Percentiles rank a stretch among this genome's conserved stretches.
Evolutionary conservation across 1,140 invertebrate genomes (phyloP).

Genomic region (Phenacoccus solenopsis): DNA sequence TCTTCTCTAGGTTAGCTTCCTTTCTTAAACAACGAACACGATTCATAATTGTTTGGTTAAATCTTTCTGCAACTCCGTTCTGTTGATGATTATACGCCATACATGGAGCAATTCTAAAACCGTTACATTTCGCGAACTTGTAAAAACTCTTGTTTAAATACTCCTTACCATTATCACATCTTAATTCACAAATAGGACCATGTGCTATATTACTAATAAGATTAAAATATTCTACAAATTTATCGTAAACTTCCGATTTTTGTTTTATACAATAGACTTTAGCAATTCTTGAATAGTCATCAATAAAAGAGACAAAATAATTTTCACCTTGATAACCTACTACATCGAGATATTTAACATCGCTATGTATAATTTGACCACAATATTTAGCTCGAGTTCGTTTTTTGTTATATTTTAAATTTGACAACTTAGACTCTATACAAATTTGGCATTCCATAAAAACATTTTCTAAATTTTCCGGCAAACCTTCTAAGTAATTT

Average conservation of each 20-base stretch:
- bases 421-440: constrained; percentile 20
- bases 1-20: neutral
- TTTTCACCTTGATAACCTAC: neutral
- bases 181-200: constrained; percentile 20
- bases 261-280: constrained; percentile 19
- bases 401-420: constrained; percentile 20
- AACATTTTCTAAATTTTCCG: neutral
- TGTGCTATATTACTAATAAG: constrained; percentile 7
- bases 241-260: constrained; percentile 18
- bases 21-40: neutral
- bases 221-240: constrained; percentile 18
- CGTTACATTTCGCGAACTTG: constrained; percentile 26
- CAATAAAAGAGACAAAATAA: constrained; percentile 19
- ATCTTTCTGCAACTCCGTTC: constrained; percentile 31
- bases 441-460: constrained; percentile 20
- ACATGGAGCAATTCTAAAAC: constrained; percentile 26
- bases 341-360: constrained; percentile 10
- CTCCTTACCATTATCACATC: constrained; percentile 25
- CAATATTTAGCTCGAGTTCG: constrained; percentile 4
- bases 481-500: neutral
- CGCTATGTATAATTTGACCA: constrained; percentile 18
- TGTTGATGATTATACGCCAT: constrained; percentile 31
- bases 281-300: constrained; percentile 21
- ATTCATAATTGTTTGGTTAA: constrained; percentile 26
- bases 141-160: neutral